Percentiles rank a stretch among this genome's conserved stretches.
Conservation (phyloP, 2,113 vertebrate species). For the Dicrurus megarhynchus region DNA sequence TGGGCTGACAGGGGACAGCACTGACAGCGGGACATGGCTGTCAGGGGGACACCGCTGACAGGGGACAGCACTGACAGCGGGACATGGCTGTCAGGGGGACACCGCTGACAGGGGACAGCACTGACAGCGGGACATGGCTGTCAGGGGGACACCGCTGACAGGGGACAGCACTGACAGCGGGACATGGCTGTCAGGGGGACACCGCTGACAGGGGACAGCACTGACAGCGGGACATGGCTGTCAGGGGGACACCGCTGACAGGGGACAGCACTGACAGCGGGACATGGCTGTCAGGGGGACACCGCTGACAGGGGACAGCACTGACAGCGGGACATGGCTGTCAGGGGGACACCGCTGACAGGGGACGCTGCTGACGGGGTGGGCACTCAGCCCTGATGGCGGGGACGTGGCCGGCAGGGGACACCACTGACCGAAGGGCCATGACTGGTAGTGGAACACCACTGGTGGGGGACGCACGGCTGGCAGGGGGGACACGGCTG, state of each 20-base stretch:
- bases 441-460: accelerated
- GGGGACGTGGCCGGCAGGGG: not conserved
- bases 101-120: not conserved
- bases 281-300: not conserved
- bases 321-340: too few species aligned
- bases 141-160: not conserved
- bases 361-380: too few species aligned
- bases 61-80: not conserved
- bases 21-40: not conserved
- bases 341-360: not conserved
- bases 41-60: not conserved
- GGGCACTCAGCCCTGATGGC: too few species aligned
- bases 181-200: too few species aligned
- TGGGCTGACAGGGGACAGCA: not conserved
- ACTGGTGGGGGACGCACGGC: not conserved
- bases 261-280: not conserved
- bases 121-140: not conserved
- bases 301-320: not conserved
- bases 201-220: not conserved
- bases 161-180: not conserved
- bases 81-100: not conserved
- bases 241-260: not conserved
- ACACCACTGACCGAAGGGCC: too few species aligned
- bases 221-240: not conserved
- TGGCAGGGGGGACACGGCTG: not conserved